Evolutionary conservation across 2,797 vertebrate genomes (phyloP).

Genomic region (Monodelphis domestica): DNA sequence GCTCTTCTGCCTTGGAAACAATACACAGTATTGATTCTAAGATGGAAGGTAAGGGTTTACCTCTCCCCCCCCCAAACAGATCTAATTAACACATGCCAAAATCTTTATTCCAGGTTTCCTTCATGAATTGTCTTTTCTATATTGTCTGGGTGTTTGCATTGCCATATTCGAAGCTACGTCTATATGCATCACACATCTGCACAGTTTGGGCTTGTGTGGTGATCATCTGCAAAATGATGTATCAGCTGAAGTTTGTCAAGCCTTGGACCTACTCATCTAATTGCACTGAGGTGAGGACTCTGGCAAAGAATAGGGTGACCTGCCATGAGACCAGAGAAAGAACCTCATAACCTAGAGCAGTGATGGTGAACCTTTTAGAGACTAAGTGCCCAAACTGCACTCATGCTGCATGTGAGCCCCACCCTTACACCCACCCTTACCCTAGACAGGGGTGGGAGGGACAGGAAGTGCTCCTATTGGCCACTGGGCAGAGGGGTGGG

Average conservation of each 20-base stretch:
- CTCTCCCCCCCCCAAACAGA: too few relatives aligned
- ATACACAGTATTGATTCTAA: too few relatives aligned
- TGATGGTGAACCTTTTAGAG: too few relatives aligned
- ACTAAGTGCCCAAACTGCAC: too few relatives aligned
- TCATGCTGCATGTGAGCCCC: too few relatives aligned
- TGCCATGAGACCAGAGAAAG: background rate
- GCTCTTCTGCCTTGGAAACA: too few relatives aligned
- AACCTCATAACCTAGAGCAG: background rate
- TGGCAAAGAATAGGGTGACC: too few relatives aligned
- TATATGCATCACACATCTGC: conserved; percentile 83
- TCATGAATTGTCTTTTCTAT: conserved; percentile 88
- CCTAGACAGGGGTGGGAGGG: background rate
- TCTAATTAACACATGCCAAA: rapidly evolving
- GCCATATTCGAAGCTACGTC: conserved; percentile 84
- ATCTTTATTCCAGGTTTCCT: conserved; percentile 83
- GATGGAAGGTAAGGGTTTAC: too few relatives aligned
- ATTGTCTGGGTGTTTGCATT: conserved; percentile 87
- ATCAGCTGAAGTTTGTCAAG: conserved; percentile 89
- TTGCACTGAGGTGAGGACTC: conserved; percentile 86
- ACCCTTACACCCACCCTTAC: too few relatives aligned
- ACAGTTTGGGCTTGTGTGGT: conserved; percentile 87
- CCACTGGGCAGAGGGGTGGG: too few relatives aligned
- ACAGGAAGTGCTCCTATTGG: too few relatives aligned
- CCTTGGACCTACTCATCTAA: conserved; percentile 86
- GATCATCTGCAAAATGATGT: conserved; percentile 90